Conservation (phyloP, 2,888 invertebrate species). For the Erebia epiphron region DNA sequence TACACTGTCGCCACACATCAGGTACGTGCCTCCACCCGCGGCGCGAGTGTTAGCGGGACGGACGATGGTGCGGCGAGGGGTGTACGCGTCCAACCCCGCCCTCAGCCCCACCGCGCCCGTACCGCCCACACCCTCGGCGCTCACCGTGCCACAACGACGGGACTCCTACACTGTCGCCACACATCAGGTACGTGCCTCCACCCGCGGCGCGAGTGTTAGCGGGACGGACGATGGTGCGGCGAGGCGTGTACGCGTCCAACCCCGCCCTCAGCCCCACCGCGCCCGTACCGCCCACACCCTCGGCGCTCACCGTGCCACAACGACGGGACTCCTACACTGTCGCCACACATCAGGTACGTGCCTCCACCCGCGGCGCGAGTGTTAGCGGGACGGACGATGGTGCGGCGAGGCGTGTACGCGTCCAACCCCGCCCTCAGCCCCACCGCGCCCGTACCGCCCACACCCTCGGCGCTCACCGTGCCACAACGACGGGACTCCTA, state of each 20-base stretch:
- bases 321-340: slow-evolving; percentile 30
- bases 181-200: slow-evolving; percentile 11
- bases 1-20: slow-evolving; percentile 14
- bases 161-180: slow-evolving; percentile 18
- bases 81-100: slow-evolving; percentile 76
- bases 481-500: slow-evolving; percentile 37
- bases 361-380: slow-evolving; percentile 38
- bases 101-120: slow-evolving; percentile 61
- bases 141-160: slow-evolving; percentile 42
- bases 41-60: slow-evolving; percentile 48
- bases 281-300: slow-evolving; percentile 52
- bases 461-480: slow-evolving; percentile 46
- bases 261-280: slow-evolving; percentile 69
- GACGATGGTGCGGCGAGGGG: slow-evolving; percentile 60
- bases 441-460: slow-evolving; percentile 55
- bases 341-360: slow-evolving; percentile 8
- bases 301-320: slow-evolving; percentile 42
- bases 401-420: slow-evolving; percentile 67
- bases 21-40: slow-evolving; percentile 16
- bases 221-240: slow-evolving; percentile 58
- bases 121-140: slow-evolving; percentile 50
- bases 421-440: slow-evolving; percentile 74
- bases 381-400: slow-evolving; percentile 53
- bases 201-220: slow-evolving; percentile 43
- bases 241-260: slow-evolving; percentile 73